Base-by-base conservation (phyloP, 2,797 vertebrate genomes). In the Smutsia gigantea region DNA sequence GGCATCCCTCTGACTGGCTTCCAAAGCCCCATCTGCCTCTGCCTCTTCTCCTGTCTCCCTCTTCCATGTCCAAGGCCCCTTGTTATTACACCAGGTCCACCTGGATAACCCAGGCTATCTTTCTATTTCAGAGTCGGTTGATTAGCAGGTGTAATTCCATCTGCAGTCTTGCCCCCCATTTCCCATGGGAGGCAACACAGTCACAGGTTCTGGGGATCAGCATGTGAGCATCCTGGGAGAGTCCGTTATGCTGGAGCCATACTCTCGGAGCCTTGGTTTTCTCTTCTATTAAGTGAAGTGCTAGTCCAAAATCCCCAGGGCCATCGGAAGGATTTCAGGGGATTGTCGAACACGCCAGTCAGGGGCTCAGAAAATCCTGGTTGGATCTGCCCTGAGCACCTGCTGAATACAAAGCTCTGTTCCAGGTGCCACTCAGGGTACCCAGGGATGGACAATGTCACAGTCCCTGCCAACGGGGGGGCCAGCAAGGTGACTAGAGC, bases 151-250 rank as follows among this genome's bases (percentile, higher is more conserved):
- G 25, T 23, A n/a, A 55, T 81, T 77, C 94, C 25, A 25, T 10
- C 66, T 66, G 59, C 53, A 42, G 1, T 31, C 61, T 85, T 21
- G 21, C 25, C 12, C 72, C 64, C 64, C 61, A 21, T 78, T 78
- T 55, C 57, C 88, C 23, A 1, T 2, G 10, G 8, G 64, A 89
- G 31, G 23, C 1, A 4, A 46, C 39, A 15, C 5, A 12, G 6
- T 19, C 27, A 1, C 17, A 75, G 46, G 55, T 64, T 71, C 79
- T 55, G 51, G 51, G 57, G n/a, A 15, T 69, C 12, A 31, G 64
- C 42, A 12, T 1, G 10, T 14, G 1, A 55, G 37, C 0, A 0
- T n/a, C 55, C 46, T 29, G 18, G 55, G 51, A 34, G 75, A 75
- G 59, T 29, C 2, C 29, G 1, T 42, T 13, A 8, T 6, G 74